Base-by-base conservation (phyloP, 2,888 invertebrate species). In the Aspidiotus destructor region DNA sequence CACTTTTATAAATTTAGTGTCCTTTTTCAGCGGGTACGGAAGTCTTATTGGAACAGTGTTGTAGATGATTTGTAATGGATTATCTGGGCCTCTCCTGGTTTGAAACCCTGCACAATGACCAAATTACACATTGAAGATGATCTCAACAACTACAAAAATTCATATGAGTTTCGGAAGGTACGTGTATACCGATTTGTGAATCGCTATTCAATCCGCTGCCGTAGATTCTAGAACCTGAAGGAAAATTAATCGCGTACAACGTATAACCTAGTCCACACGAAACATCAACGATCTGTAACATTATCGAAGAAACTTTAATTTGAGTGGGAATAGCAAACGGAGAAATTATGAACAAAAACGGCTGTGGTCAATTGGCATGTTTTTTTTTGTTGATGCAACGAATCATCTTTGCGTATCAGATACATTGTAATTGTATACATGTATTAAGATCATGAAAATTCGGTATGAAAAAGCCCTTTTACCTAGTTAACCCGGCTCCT, bases 221-320 rank as follows among this genome's bases (percentile, higher is more conserved):
- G 80, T 88, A 92, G 41, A 92, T 78, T 76, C 87, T 85, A 71
- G 84, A 81, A 15, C 83, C 82, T 71, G 84, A 81, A 10, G 83
- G 79, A 0, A 76, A 74, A 70, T 85, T 82, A 0, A 89, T 85
- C 8, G 86, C 85, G 73, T 88, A 86, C 0, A 87, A 83, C 2
- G 93, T 89, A 75, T 93, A 97, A 0, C 96, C 96, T 79, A 92
- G 94, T 0, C 96, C 97, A 75, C 89, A 88, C 0, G 88, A 85
- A 60, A 90, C 79, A 72, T 89, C 83, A 0, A 79, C 81, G 0
- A 89, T 81, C 83, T 84, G 75, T 28, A 28, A 28, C 28, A 28
- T 28, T 3, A 28, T 28, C 28, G 28, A 3, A 3, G 78, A 78
- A 52, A 69, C 69, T 67, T 69, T 62, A 60, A 70, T 28, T 41